Evolutionary conservation across 2,888 invertebrate genomes (phyloP), one percentile per base, ranked within the genome.

Genomic region (Pediacus dermestoides): DNA sequence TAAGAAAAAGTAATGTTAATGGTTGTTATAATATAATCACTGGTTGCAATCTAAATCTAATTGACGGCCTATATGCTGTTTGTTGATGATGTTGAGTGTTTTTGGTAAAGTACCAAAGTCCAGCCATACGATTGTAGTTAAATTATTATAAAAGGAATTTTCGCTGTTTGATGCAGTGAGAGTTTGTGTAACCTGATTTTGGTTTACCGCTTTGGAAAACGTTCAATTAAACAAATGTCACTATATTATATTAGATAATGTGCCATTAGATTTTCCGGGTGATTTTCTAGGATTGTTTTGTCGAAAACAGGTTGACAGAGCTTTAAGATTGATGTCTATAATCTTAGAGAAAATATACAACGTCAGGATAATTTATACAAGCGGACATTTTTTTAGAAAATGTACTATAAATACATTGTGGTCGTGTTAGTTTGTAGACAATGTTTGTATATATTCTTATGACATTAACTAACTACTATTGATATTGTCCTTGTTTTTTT

Each of bases 1-100:
- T 50, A 77, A 81, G 70, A 84, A 83, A 71, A 84, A 84, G 71
- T 78, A 75, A 60, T 48, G 30, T 31, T 18, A 21, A 9, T 18
- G 18, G 8, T 18, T 18, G 18, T 4, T n/a, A n/a, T 6, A 6
- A 8, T 18, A 6, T 4, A 8, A 18, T 18, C 8, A 18, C 18
- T 18, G 4, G 8, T 18, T 18, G 8, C 4, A 18, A n/a, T 14
- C 22, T 37, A 37, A 37, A 35, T 35, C n/a, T n/a, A n/a, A n/a
- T n/a, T n/a, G n/a, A n/a, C 37, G 28, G 30, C 28, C 27, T 37
- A 37, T 27, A 18, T 18, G 18, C 4, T 8, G n/a, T 6, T 23
- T 23, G 8, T 23, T 23, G 10, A 9, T 23, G 23, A 9, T 23
- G 23, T n/a, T 3, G 10, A 23, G 18, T 23, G 23, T 23, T 23